phyloP scores from a whole-genome alignment of 1,140 invertebrate species.

The Oncopodura yosiiana region DNA sequence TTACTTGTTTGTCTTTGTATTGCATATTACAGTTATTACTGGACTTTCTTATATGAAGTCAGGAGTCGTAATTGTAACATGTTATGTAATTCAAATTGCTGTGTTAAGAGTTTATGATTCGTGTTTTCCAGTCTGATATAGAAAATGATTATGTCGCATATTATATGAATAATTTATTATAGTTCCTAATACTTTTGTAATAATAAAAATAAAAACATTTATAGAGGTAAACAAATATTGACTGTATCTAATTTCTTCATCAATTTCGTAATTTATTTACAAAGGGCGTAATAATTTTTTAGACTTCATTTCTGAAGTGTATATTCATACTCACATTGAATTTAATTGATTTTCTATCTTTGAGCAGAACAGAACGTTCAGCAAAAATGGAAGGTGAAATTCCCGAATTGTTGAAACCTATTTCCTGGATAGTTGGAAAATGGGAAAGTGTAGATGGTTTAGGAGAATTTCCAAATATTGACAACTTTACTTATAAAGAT shows the following conservation, averaged over 20 bases:
- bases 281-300: not conserved
- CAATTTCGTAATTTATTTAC: not conserved
- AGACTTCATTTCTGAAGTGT: not conserved
- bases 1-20: not conserved
- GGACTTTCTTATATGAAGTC: not conserved
- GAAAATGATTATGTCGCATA: not conserved
- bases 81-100: not conserved
- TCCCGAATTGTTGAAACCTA: conserved; percentile 44
- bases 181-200: not conserved
- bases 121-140: not conserved
- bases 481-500: conserved; percentile 51
- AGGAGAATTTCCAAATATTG: conserved; percentile 52
- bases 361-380: conserved; percentile 12
- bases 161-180: not conserved
- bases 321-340: not conserved
- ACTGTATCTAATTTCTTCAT: not conserved
- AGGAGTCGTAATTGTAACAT: not conserved
- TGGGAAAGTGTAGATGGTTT: conserved; percentile 48
- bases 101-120: not conserved
- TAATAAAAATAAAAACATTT: not conserved
- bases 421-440: conserved; percentile 52
- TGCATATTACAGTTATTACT: not conserved
- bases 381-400: conserved; percentile 24
- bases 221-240: not conserved
- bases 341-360: not conserved